Evolutionary conservation across 2,113 vertebrate species (phyloP).

Genomic region (Sphyrna mokarran): DNA sequence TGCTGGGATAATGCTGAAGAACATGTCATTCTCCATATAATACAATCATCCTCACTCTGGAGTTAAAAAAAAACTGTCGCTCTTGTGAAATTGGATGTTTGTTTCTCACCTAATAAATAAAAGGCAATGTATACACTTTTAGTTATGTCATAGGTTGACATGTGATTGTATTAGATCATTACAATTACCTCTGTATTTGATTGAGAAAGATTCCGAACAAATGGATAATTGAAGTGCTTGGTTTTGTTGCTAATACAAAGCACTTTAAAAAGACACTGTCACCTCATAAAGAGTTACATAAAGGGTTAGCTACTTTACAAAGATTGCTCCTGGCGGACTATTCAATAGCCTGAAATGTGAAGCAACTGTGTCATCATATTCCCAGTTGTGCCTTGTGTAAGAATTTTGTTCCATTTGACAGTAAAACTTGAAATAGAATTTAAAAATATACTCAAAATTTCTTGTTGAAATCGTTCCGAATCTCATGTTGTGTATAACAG

Average conservation of each 20-base stretch:
- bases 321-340: background rate
- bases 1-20: background rate
- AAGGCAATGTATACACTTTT: constrained; percentile 14
- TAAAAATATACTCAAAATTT: background rate
- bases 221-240: constrained; percentile 21
- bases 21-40: background rate
- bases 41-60: background rate
- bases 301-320: constrained; percentile 25
- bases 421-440: constrained; percentile 5
- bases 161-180: constrained; percentile 23
- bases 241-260: constrained; percentile 2
- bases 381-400: background rate
- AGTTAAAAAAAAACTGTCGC: background rate
- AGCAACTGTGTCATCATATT: constrained; percentile 17
- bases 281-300: constrained; percentile 19
- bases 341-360: constrained; percentile 3
- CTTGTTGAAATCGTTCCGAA: background rate
- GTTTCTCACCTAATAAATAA: background rate
- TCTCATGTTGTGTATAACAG: background rate
- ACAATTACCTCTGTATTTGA: constrained; percentile 18
- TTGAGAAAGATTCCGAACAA: constrained; percentile 10
- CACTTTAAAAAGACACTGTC: constrained; percentile 26
- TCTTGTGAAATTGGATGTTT: constrained; percentile 9
- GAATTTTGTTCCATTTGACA: background rate
- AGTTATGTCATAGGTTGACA: background rate